Base-by-base conservation (phyloP, 1,140 invertebrate species). In the Brachystomella parvula region DNA sequence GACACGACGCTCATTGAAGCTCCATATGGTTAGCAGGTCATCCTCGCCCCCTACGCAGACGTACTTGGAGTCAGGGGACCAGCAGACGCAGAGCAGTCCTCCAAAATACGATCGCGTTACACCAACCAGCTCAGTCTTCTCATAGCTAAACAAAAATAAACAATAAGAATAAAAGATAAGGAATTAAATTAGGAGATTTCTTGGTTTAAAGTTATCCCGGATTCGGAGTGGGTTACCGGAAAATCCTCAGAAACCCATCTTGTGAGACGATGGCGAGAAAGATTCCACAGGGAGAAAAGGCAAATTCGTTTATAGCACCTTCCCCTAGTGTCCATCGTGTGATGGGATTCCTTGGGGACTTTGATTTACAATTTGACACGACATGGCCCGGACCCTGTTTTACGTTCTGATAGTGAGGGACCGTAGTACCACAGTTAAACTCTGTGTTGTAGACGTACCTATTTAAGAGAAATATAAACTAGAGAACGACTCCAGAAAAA, bases 1-100 rank as follows among this genome's bases (percentile, higher is more conserved):
- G 12, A 99, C 94, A 60, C 94, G 82, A 73, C 92, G 86, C 75
- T 98, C 94, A 73, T 86, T 81, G 76, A 96, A 87, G 58, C 91
- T 95, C 89, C 92, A 99, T n/a, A 99, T 89, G 9, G 96, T 98
- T 3, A 99, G 89, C 44, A 99, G 81, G 79, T 99, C 96, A 81
- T 99, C 97, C 80, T 99, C 96, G 28, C 97, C 97, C 2, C 96
- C 96, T 1, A 93, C 92, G 1, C 95, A 95, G 44, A 98, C 88
- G 75, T 95, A 94, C 75, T 89, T 89, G 9, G 92, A 89, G 80
- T 98, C 96, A 0, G 94, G 94, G 21, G 94, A 96, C 97, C 97
- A 99, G 76, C 93, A 56, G 21, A 71, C 64, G 49, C 70, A 71
- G 15, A 85, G 73, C 17, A 87, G 87, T 29, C 96, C 96, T 61